Percentiles rank a stretch among this genome's conserved stretches.
Evolutionary conservation across 2,797 vertebrate species (phyloP).

Genomic region (Decapterus maruadsi): DNA sequence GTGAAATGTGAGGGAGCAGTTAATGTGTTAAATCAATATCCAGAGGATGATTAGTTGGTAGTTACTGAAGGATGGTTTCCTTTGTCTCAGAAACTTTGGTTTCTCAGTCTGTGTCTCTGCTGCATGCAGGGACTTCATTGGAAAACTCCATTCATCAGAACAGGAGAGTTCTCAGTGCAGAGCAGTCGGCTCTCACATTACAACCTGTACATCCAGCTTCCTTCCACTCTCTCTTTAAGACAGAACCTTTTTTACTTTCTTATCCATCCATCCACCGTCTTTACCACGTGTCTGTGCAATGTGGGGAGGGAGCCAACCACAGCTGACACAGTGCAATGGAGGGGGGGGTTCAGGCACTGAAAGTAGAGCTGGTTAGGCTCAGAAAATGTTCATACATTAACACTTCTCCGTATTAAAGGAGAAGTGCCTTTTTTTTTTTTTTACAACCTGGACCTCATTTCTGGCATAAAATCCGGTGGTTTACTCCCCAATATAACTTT

Average conservation of each 20-base stretch:
- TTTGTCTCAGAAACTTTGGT: conserved; percentile 66
- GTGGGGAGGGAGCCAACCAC: too few relatives aligned
- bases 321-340: too few relatives aligned
- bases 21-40: conserved; percentile 72
- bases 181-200: neutral
- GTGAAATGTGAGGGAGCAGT: conserved; percentile 29
- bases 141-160: conserved; percentile 35
- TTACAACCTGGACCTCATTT: too few relatives aligned
- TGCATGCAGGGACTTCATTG: too few relatives aligned
- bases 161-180: conserved; percentile 3
- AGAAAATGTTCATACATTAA: too few relatives aligned
- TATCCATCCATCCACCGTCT: neutral
- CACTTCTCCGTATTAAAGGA: too few relatives aligned
- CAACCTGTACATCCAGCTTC: neutral
- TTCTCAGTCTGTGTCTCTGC: conserved; percentile 67
- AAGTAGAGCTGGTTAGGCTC: too few relatives aligned
- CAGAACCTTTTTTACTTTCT: neutral
- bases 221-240: neutral
- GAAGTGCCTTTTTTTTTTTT: too few relatives aligned
- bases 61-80: conserved; percentile 79
- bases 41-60: conserved; percentile 77
- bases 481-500: too few relatives aligned
- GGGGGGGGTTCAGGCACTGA: too few relatives aligned
- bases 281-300: too few relatives aligned
- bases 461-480: too few relatives aligned